phyloP scores from a whole-genome alignment of 2,888 invertebrate genomes.

The Rhagonycha lutea region DNA sequence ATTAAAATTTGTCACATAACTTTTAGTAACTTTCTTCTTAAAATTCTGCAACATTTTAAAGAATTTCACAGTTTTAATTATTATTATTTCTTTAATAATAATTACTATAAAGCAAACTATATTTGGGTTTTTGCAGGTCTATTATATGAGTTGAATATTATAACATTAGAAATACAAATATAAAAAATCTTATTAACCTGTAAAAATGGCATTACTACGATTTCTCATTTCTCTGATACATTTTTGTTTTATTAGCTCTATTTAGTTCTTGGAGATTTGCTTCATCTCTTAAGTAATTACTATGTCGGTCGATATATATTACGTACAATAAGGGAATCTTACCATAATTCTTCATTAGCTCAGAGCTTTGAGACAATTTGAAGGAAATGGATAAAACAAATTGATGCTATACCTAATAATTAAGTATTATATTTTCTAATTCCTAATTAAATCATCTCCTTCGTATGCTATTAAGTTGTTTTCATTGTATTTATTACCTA shows the following conservation, averaged over 20 bases:
- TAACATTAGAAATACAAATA: neutral
- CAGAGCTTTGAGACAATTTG: neutral
- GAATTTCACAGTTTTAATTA: neutral
- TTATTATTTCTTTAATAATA: no score
- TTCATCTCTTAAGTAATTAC: slow-evolving; percentile 4
- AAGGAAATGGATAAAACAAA: neutral
- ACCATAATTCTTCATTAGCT: slow-evolving; percentile 3
- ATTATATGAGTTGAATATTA: neutral
- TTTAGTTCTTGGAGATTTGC: neutral
- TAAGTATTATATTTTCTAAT: neutral
- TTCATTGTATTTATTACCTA: no score
- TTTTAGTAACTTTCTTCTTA: neutral
- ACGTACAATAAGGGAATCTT: neutral
- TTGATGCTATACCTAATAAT: neutral
- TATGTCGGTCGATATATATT: neutral
- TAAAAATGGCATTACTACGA: neutral
- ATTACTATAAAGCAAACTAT: no score
- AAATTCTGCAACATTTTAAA: neutral
- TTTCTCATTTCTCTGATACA: neutral
- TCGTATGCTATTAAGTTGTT: no score
- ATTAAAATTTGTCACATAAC: neutral
- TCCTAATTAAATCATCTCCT: neutral
- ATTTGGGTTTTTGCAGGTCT: no score
- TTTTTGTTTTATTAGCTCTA: neutral
- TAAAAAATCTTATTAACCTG: neutral